Base-by-base conservation (phyloP, 2,888 invertebrate genomes). In the Neuroscelio doddi region DNA sequence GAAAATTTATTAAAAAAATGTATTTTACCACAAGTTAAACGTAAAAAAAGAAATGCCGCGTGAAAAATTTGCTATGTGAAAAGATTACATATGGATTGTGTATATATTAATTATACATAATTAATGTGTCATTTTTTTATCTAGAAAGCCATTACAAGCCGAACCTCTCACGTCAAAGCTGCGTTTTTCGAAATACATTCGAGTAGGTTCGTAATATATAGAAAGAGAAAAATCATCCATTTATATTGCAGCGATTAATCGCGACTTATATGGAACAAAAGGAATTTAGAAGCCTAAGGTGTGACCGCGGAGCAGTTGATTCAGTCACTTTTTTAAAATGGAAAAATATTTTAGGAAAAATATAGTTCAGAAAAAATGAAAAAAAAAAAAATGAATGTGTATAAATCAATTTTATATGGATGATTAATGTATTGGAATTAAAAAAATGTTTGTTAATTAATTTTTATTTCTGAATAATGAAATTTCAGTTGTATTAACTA, bases 1-100 rank as follows among this genome's bases (percentile, higher is more conserved):
- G 64, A 70, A 76, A 75, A 72, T 63, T 46, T 34, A n/a, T n/a
- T n/a, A 57, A 74, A 75, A 73, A 76, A 79, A 70, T 80, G 78
- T 81, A 81, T 81, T 81, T 81, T 81, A 81, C 79, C 77, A 80
- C 80, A 80, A 80, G 76, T 78, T 80, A 77, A 63, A 74, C 76
- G 73, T 79, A 79, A 77, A 50, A 47, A 55, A 59, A 57, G 55
- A 59, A 59, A 49, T 50, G 49, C 39, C 32, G 57, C 59, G 64
- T 64, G 62, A 64, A 64, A 64, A 58, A 67, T 38, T 57, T 41
- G 41, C 34, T 21, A 52, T 52, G n/a, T n/a, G n/a, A n/a, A n/a
- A n/a, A n/a, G n/a, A n/a, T n/a, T n/a, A n/a, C n/a, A n/a, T n/a
- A n/a, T n/a, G n/a, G n/a, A n/a, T n/a, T n/a, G n/a, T n/a, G n/a